These are phyloP conservation scores for Sceliomorpha sp. DNA, from an alignment of 2,888 invertebrate genomes.

Conservation along the genomic window DNA sequence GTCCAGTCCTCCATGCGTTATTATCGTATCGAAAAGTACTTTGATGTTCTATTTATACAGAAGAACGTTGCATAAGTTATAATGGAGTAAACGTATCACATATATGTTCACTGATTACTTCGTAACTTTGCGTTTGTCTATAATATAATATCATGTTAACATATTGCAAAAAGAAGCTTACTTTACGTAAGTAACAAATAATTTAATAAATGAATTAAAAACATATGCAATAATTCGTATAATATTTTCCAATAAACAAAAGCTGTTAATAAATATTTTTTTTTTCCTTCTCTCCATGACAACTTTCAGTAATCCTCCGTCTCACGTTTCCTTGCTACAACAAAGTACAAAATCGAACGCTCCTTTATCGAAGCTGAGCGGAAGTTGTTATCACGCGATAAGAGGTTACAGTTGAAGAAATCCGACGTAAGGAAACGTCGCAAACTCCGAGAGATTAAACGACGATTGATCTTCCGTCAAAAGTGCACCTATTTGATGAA, in stretches of 20 bases:
- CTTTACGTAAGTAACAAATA: too few relatives aligned
- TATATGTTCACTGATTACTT: not conserved
- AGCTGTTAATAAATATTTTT: too few relatives aligned
- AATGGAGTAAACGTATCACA: not conserved
- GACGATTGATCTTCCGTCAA: too few relatives aligned
- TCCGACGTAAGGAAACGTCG: slow-evolving; percentile 58
- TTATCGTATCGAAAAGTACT: not conserved
- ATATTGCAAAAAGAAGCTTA: too few relatives aligned
- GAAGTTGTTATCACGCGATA: slow-evolving; percentile 70
- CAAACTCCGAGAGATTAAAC: slow-evolving; percentile 63
- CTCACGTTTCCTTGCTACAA: not conserved
- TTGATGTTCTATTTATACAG: not conserved
- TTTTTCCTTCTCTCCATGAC: too few relatives aligned
- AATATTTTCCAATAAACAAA: too few relatives aligned
- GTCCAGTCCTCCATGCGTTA: too few relatives aligned
- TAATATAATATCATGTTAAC: not conserved
- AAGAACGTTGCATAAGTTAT: not conserved
- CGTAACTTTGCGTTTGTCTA: not conserved
- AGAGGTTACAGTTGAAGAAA: slow-evolving; percentile 58
- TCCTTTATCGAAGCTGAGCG: slow-evolving; percentile 66
- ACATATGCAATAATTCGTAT: too few relatives aligned
- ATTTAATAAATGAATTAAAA: too few relatives aligned
- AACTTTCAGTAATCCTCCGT: too few relatives aligned
- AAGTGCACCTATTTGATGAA: too few relatives aligned
- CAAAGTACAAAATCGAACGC: slow-evolving; percentile 54